Evolutionary conservation across 1,140 invertebrate genomes (phyloP).

Genomic region (Globodera ellingtonae): DNA sequence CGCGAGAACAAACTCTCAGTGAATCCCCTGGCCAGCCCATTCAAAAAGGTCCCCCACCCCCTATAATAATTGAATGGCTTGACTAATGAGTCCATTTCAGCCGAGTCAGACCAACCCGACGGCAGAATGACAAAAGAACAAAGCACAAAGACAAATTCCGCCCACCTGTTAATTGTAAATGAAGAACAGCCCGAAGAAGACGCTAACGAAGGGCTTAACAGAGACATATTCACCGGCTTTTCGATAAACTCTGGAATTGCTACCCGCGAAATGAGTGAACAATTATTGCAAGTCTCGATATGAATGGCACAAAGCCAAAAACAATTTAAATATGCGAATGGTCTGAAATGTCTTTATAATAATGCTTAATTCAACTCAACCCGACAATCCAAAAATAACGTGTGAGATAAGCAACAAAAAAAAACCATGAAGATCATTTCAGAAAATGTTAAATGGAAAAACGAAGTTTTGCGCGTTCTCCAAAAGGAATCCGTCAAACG

Average conservation of each 20-base stretch:
- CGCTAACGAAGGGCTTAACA: neutral
- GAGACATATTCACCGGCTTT: neutral
- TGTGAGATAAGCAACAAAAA: slow-evolving; percentile 77
- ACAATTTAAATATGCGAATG: too few relatives aligned
- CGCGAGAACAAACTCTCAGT: slow-evolving; percentile 39
- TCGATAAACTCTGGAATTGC: neutral
- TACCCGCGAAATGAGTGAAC: neutral
- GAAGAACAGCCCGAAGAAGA: slow-evolving; percentile 3
- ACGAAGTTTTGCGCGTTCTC: slow-evolving; percentile 72
- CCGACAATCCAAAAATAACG: slow-evolving; percentile 18
- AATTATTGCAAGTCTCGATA: neutral
- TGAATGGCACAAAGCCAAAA: neutral
- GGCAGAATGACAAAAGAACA: slow-evolving; percentile 19
- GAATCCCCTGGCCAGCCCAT: slow-evolving; percentile 56
- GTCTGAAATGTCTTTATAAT: too few relatives aligned
- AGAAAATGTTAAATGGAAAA: neutral
- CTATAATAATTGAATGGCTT: slow-evolving; percentile 21
- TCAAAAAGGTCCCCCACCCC: slow-evolving; percentile 34
- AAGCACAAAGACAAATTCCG: slow-evolving; percentile 11
- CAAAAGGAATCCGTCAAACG: slow-evolving; percentile 83
- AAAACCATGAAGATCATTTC: slow-evolving; percentile 72
- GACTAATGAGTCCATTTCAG: slow-evolving; percentile 3
- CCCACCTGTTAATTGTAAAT: slow-evolving; percentile 40
- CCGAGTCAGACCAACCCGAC: neutral
- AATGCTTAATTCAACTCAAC: too few relatives aligned